Percentiles rank a stretch among this genome's conserved stretches.
Evolutionary conservation across 1,140 invertebrate species (phyloP).

Genomic region (Melanaphis sacchari): DNA sequence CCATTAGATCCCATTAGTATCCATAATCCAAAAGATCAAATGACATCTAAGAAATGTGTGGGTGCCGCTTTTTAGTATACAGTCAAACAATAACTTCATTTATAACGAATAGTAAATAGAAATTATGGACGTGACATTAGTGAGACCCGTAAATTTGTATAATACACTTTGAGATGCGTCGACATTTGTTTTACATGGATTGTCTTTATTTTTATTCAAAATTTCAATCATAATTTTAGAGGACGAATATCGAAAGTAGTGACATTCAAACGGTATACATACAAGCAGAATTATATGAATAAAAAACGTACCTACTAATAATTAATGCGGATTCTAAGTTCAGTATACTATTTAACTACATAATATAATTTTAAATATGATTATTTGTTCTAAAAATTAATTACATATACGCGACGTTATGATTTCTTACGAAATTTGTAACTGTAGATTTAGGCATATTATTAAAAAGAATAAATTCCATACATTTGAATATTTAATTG

Average conservation of each 20-base stretch:
- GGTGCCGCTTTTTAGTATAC: background rate
- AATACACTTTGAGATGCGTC: background rate
- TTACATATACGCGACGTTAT: background rate
- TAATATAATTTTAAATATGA: too few relatives aligned
- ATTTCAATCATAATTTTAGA: background rate
- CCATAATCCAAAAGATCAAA: background rate
- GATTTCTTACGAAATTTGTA: background rate
- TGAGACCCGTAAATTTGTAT: background rate
- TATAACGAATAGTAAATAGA: background rate
- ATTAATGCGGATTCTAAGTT: background rate
- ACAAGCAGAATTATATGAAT: background rate
- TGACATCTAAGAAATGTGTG: background rate
- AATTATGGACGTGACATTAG: background rate
- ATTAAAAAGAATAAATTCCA: background rate
- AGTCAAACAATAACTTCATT: background rate
- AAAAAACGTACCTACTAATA: background rate
- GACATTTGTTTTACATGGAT: background rate
- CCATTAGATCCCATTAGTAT: background rate
- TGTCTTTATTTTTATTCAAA: background rate
- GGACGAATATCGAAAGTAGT: background rate
- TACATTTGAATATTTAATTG: background rate
- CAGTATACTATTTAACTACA: background rate
- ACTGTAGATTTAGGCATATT: too few relatives aligned
- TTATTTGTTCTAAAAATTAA: background rate
- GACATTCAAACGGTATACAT: background rate